Evolutionary conservation across 2,888 invertebrate species (phyloP), one percentile per base, ranked within the genome.

Genomic region (Muscina levida): DNA sequence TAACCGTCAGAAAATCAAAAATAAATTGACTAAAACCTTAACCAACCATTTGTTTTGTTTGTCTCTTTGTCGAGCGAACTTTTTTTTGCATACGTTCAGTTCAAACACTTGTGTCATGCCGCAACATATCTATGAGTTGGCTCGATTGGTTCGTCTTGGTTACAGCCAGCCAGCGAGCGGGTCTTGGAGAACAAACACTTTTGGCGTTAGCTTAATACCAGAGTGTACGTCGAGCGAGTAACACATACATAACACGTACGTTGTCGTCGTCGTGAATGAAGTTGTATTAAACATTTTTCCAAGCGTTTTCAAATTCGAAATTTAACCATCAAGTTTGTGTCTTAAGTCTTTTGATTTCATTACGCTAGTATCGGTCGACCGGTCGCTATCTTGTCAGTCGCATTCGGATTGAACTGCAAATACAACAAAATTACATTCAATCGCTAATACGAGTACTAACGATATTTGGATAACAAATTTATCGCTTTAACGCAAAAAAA

Each of bases 171-270:
- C 48, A 22, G 56, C 22, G 13, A 10, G 37, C n/a, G 39, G 37
- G 11, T 19, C 59, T 15, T 51, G 17, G 39, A 26, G 15, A 31
- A 37, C 57, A 56, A 31, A 51, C 19, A 39, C 46, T 57, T 70
- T 57, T 37, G 74, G 67, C 62, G 46, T 65, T 81, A 44, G 67
- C 48, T 77, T 74, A 72, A 72, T 77, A 81, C 77, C 75, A n/a
- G 39, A 77, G 72, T 71, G 74, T 72, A 56, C 67, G 62, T 76
- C 81, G 77, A 56, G 77, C 72, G 48, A 77, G 77, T 48, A 77
- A 56, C 71, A 59, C 46, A 53, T 37, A 19, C 11, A 51, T 11
- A 3, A 51, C 2, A n/a, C 19, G 51, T 19, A 22, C 51, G n/a
- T 17, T 48, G 65, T 65, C 51, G n/a, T 17, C 15, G 65, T 65